Conservation (phyloP, 2,797 vertebrate species). For the Malurus splendens region DNA sequence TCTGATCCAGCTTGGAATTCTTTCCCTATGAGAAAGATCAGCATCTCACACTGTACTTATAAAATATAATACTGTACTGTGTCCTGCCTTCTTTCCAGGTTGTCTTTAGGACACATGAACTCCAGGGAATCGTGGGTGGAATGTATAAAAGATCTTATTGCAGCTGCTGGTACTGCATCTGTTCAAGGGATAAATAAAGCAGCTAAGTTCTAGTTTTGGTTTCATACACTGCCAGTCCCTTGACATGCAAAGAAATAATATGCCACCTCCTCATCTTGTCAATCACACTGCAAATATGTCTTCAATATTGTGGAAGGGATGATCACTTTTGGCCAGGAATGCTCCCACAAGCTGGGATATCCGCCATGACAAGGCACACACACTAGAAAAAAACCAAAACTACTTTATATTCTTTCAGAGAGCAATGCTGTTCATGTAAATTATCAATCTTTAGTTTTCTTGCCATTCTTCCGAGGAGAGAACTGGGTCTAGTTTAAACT, state of each 20-base stretch:
- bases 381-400: not conserved
- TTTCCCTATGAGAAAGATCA: not conserved
- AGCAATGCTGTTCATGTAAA: not conserved
- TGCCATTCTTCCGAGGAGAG: not conserved
- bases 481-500: not conserved
- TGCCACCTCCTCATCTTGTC: conserved; percentile 50
- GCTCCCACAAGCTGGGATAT: not conserved
- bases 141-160: conserved; percentile 41
- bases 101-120: conserved; percentile 51
- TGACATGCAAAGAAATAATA: conserved; percentile 32
- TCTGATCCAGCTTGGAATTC: not conserved
- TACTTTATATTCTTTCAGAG: not conserved
- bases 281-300: conserved; percentile 31
- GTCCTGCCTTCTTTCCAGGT: conserved; percentile 34
- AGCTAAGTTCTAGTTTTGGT: conserved; percentile 46
- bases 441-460: not conserved
- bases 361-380: not conserved
- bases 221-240: conserved; percentile 36
- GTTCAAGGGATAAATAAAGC: conserved; percentile 65
- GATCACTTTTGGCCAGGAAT: not conserved
- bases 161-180: conserved; percentile 62
- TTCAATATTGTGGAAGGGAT: not conserved
- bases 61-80: conserved; percentile 30
- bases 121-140: conserved; percentile 32
- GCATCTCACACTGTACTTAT: not conserved